A percentile compares a stretch with the other conserved stretches of the same genome.
These are phyloP conservation scores for Asbolus verrucosus DNA, from an alignment of 1,140 invertebrate species.

Conservation along the genomic window DNA sequence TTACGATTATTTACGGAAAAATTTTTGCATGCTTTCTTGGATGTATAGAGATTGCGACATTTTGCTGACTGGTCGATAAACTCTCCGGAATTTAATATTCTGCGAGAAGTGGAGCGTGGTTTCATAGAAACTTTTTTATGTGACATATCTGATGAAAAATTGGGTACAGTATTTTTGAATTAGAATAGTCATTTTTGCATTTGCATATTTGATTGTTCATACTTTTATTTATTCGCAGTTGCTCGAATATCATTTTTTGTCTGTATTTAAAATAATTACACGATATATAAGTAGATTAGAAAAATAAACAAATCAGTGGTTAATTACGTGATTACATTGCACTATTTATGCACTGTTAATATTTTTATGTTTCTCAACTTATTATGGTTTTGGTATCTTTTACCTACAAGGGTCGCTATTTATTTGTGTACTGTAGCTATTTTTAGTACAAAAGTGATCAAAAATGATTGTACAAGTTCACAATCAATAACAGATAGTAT, in stretches of 20 bases:
- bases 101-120: constrained; percentile 75
- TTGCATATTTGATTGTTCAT: constrained; percentile 21
- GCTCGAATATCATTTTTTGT: not conserved
- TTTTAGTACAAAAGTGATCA: no score
- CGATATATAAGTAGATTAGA: not conserved
- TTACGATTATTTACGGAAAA: constrained; percentile 5
- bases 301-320: not conserved
- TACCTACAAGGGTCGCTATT: no score
- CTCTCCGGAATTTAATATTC: constrained; percentile 75
- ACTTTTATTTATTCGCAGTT: not conserved
- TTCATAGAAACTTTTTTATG: constrained; percentile 75
- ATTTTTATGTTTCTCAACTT: constrained; percentile 13
- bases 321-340: constrained; percentile 8
- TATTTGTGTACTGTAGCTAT: no score
- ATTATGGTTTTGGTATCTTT: no score
- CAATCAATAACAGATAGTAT: not conserved
- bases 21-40: constrained; percentile 58
- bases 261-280: no score
- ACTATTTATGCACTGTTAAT: constrained; percentile 25
- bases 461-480: not conserved
- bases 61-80: constrained; percentile 80
- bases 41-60: constrained; percentile 74
- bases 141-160: constrained; percentile 63
- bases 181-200: constrained; percentile 39
- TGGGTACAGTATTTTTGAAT: constrained; percentile 55